Evolutionary conservation across 2,797 vertebrate genomes (phyloP).

Genomic region (Morelia viridis): DNA sequence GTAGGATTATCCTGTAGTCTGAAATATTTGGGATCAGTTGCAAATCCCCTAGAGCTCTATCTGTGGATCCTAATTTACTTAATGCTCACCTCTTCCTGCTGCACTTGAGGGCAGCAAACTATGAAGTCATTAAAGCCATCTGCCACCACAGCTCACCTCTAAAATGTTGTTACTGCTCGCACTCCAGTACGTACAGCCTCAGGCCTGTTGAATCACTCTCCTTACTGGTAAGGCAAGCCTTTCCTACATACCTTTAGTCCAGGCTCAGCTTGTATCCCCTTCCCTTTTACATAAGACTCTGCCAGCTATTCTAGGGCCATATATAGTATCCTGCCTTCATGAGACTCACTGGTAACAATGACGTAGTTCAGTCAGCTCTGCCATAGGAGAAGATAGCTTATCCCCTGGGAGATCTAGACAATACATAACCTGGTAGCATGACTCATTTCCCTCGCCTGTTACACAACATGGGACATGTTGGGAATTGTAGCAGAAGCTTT

Average conservation of each 20-base stretch:
- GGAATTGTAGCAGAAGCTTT: not conserved
- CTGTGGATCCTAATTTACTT: not conserved
- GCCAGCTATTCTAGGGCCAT: not conserved
- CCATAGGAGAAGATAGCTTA: not conserved
- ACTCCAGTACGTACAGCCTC: not conserved
- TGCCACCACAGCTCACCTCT: not conserved
- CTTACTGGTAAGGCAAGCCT: not conserved
- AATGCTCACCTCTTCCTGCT: not conserved
- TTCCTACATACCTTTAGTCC: not conserved
- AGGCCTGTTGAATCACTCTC: not conserved
- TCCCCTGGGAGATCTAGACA: not conserved
- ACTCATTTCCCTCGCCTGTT: constrained; percentile 2
- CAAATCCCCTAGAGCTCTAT: not conserved
- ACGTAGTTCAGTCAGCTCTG: not conserved
- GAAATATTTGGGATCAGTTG: not conserved
- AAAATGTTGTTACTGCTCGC: not conserved
- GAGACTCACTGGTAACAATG: not conserved
- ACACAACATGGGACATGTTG: constrained; percentile 5
- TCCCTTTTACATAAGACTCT: not conserved
- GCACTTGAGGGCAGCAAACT: not conserved
- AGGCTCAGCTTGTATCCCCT: not conserved
- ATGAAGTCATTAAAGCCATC: not conserved
- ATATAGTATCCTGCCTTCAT: not conserved
- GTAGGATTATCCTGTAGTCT: not conserved
- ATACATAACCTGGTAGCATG: not conserved